Conservation (phyloP, 1,140 invertebrate species). For the Drosophila sucinea region DNA sequence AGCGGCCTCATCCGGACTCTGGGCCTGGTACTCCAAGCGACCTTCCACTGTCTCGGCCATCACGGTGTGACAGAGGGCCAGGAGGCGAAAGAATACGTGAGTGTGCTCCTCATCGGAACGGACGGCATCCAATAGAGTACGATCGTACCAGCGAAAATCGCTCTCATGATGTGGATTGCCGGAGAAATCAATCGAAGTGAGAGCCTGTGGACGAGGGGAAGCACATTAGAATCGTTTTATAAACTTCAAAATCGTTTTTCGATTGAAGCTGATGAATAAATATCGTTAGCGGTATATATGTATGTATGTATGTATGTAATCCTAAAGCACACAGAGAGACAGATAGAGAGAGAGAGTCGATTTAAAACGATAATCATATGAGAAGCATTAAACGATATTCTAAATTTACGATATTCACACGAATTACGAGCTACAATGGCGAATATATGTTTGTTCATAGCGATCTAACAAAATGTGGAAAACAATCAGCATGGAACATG, state of each 20-base stretch:
- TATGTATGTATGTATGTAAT: neutral
- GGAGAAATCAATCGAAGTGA: slow-evolving; percentile 95
- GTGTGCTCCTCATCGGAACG: slow-evolving; percentile 88
- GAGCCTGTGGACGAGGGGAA: slow-evolving; percentile 84
- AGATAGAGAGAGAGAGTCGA: no score
- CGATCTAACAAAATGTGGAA: neutral
- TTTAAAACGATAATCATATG: no score
- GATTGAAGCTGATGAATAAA: neutral
- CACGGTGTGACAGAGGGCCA: slow-evolving; percentile 98
- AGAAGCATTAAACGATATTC: no score
- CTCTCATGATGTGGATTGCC: slow-evolving; percentile 95
- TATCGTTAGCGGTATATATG: slow-evolving; percentile 14
- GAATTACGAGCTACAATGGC: no score
- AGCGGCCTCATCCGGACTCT: slow-evolving; percentile 98
- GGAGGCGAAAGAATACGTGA: slow-evolving; percentile 93
- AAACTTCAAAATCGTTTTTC: neutral
- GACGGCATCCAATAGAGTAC: slow-evolving; percentile 92
- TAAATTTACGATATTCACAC: no score
- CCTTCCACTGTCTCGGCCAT: slow-evolving; percentile 97
- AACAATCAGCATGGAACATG: slow-evolving; percentile 13
- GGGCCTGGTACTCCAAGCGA: slow-evolving; percentile 88
- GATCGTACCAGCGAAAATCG: slow-evolving; percentile 97
- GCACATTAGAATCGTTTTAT: neutral
- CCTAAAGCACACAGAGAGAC: no score
- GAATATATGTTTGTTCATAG: no score